phyloP scores from a whole-genome alignment of 2,113 vertebrate species.

The Vicugna pacos region DNA sequence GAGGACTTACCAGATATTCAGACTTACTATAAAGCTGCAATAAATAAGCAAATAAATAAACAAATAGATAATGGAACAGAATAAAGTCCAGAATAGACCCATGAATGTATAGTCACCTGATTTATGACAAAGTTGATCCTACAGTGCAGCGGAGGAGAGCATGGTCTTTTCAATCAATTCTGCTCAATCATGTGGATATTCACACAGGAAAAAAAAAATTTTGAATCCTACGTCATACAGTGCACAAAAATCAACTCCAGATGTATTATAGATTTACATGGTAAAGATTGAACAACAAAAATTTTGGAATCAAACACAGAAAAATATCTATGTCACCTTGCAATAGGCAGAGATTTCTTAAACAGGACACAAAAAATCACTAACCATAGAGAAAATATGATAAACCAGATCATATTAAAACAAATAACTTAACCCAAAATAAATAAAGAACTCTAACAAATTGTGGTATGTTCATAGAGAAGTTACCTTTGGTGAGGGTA shows the following conservation, averaged over 20 bases:
- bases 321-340: neutral
- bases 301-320: neutral
- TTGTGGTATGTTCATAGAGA: neutral
- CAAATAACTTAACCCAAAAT: neutral
- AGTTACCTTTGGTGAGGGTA: neutral
- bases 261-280: neutral
- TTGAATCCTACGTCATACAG: neutral
- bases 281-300: neutral
- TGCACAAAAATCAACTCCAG: neutral
- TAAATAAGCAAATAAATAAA: neutral
- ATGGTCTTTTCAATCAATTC: neutral
- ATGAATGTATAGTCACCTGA: no score
- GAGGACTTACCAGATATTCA: neutral
- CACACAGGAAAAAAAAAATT: neutral
- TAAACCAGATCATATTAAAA: neutral
- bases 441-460: neutral
- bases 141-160: neutral
- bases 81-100: neutral
- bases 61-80: neutral
- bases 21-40: neutral
- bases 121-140: neutral
- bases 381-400: neutral
- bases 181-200: neutral
- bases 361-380: neutral
- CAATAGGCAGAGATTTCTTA: neutral